Evolutionary conservation across 2,113 vertebrate species (phyloP).

Genomic region (Equus przewalskii): DNA sequence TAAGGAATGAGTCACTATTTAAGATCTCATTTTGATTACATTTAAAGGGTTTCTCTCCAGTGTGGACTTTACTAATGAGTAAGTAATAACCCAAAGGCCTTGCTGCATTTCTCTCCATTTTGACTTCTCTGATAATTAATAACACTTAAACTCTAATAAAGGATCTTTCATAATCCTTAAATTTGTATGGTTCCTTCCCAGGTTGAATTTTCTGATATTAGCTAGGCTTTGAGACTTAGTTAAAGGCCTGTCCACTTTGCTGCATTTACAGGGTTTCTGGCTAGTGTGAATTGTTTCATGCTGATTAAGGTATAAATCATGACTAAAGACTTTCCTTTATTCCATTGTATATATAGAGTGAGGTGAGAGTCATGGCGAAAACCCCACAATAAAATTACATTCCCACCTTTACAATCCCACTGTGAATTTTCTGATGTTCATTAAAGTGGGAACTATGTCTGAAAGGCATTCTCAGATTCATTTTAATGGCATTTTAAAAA

Average conservation of each 20-base stretch:
- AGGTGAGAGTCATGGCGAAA: not conserved
- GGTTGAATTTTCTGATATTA: conserved; percentile 51
- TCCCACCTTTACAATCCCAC: not conserved
- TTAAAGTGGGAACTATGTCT: not conserved
- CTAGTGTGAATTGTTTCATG: conserved; percentile 2
- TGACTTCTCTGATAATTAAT: conserved; percentile 29
- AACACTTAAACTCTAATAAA: conserved; percentile 55
- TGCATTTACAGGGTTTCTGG: conserved; percentile 36
- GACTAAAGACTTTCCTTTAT: conserved; percentile 27
- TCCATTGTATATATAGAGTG: conserved; percentile 19
- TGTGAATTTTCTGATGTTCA: conserved; percentile 27
- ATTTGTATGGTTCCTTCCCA: conserved; percentile 25
- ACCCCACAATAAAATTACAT: conserved; percentile 41
- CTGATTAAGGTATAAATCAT: conserved; percentile 1
- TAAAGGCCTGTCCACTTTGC: conserved; percentile 15
- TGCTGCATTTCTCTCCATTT: conserved; percentile 22
- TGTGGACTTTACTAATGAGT: not conserved
- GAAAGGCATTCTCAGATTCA: conserved; percentile 37
- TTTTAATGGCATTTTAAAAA: conserved; percentile 16
- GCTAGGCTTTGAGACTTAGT: conserved; percentile 17
- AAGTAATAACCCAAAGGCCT: not conserved
- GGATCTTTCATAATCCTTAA: conserved; percentile 36
- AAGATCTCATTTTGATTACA: conserved; percentile 30
- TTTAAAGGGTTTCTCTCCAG: not conserved
- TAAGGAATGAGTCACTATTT: not conserved